Evolutionary conservation across 2,113 vertebrate genomes (phyloP).

Genomic region (Odobenus rosmarus): DNA sequence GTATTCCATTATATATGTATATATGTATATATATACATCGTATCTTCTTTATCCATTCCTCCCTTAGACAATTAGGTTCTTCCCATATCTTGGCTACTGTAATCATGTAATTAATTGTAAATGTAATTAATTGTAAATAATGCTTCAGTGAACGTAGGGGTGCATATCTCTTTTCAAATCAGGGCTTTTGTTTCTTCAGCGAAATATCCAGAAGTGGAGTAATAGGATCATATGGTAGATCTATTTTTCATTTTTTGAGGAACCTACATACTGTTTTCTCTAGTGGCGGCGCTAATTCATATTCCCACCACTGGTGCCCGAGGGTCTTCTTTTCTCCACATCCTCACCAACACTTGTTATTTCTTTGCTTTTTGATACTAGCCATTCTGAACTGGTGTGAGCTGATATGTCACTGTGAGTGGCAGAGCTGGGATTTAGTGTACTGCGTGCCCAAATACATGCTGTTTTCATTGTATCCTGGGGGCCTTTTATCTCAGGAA

Average conservation of each 20-base stretch:
- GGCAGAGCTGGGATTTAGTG: not conserved
- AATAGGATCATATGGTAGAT: not conserved
- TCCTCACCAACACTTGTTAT: not conserved
- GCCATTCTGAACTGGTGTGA: not conserved
- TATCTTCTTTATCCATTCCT: not conserved
- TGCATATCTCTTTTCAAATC: not conserved
- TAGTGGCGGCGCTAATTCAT: not conserved
- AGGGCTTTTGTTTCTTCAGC: not conserved
- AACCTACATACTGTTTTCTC: not conserved
- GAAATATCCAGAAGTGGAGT: not conserved
- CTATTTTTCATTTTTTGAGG: not conserved
- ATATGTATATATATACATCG: too few relatives aligned
- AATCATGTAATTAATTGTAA: too few relatives aligned
- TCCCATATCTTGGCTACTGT: not conserved
- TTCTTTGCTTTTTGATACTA: not conserved
- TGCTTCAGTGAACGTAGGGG: not conserved
- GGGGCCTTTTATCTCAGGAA: not conserved
- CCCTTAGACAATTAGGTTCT: not conserved
- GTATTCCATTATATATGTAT: not conserved
- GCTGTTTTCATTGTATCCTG: not conserved
- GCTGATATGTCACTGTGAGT: not conserved
- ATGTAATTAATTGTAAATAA: not conserved
- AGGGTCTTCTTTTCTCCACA: not conserved
- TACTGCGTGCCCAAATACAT: too few relatives aligned
- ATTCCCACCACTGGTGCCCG: not conserved